Conservation (phyloP, 2,888 invertebrate species). For the Phanerotoma sp. region DNA sequence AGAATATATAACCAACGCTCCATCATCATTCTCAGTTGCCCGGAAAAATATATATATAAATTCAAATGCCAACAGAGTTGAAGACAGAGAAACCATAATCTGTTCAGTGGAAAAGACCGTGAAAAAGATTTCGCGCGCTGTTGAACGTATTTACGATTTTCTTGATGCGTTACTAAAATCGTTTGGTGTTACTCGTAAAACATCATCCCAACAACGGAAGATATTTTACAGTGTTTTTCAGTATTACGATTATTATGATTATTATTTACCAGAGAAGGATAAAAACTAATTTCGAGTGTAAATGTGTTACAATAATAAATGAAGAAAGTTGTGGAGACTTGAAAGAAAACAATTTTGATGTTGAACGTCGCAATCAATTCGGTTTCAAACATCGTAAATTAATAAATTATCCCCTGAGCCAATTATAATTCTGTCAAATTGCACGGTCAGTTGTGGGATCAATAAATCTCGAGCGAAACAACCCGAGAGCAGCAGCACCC, state of each 20-base stretch:
- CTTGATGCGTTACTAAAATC: constrained; percentile 6
- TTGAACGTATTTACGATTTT: background rate
- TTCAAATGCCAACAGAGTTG: background rate
- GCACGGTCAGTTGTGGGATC: constrained; percentile 36
- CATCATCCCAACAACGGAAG: background rate
- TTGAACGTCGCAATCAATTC: constrained; percentile 10
- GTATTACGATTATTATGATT: background rate
- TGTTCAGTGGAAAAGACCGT: constrained; percentile 7
- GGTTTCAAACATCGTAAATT: constrained; percentile 39
- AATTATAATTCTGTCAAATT: constrained; percentile 49
- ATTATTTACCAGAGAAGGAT: background rate
- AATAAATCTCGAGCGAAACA: constrained; percentile 42
- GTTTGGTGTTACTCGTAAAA: constrained; percentile 13
- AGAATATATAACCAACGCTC: constrained; percentile 32
- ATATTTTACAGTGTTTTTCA: background rate
- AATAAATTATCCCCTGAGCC: constrained; percentile 44
- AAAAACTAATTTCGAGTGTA: background rate
- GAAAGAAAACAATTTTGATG: constrained; percentile 17
- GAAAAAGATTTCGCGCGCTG: constrained; percentile 6
- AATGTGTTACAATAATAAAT: too few species aligned
- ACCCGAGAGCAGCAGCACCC: constrained; percentile 34
- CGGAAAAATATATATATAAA: constrained; percentile 8
- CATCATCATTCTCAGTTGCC: background rate
- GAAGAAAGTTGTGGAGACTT: constrained; percentile 4
- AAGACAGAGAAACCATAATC: background rate